phyloP scores from a whole-genome alignment of 2,797 vertebrate species.

The Lagocephalus sceleratus region DNA sequence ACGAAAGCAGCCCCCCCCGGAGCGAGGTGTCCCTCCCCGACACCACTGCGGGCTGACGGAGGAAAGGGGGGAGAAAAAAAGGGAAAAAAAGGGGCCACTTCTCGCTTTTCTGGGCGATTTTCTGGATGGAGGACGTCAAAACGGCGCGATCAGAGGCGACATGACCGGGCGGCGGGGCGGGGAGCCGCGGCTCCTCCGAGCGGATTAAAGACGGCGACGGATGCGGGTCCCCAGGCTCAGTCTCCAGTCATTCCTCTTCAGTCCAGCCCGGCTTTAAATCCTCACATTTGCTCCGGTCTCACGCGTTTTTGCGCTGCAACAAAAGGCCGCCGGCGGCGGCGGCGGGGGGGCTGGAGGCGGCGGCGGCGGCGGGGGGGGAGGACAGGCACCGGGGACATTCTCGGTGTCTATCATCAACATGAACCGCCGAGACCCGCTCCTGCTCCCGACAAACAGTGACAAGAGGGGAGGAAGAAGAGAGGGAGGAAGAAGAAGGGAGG shows the following conservation, averaged over 20 bases:
- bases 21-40: not conserved
- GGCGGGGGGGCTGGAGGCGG: too few relatives aligned
- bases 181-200: slow-evolving; percentile 6
- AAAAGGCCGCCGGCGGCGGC: slow-evolving; percentile 4
- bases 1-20: not conserved
- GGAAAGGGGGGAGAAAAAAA: too few relatives aligned
- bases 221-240: slow-evolving; percentile 23
- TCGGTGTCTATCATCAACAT: not conserved
- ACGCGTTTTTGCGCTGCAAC: not conserved
- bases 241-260: slow-evolving; percentile 14
- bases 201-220: slow-evolving; percentile 37
- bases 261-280: slow-evolving; percentile 27
- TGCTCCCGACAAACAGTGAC: slow-evolving; percentile 45
- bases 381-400: slow-evolving; percentile 1
- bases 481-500: slow-evolving; percentile 30
- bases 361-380: not conserved
- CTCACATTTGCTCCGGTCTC: slow-evolving; percentile 14
- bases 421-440: slow-evolving; percentile 19
- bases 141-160: slow-evolving; percentile 7
- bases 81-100: slow-evolving; percentile 10
- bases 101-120: slow-evolving; percentile 14
- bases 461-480: slow-evolving; percentile 52
- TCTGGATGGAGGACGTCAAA: slow-evolving; percentile 14
- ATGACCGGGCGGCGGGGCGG: not conserved
- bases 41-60: slow-evolving; percentile 18